Evolutionary conservation across 2,797 vertebrate species (phyloP).

Genomic region (Neoniphon sammara): DNA sequence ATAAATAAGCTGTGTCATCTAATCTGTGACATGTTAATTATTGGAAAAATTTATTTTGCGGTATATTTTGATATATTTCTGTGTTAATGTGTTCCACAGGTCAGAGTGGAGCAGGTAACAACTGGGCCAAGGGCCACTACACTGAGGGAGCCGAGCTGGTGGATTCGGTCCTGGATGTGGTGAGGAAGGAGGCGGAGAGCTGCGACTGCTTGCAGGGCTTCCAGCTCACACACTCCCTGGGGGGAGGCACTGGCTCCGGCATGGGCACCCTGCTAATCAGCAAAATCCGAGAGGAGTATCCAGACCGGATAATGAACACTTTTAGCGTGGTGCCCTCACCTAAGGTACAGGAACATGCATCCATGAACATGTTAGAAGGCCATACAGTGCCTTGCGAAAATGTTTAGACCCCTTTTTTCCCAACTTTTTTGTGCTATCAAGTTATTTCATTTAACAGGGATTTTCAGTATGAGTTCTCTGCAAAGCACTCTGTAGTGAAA

Average conservation of each 20-base stretch:
- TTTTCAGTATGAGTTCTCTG: too few species aligned
- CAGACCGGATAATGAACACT: constrained; percentile 88
- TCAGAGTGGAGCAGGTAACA: constrained; percentile 9
- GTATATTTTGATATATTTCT: not conserved
- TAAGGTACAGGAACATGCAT: constrained; percentile 66
- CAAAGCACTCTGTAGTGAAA: too few species aligned
- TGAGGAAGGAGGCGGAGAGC: constrained; percentile 62
- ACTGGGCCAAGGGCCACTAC: constrained; percentile 17
- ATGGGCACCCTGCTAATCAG: constrained; percentile 88
- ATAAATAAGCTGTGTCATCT: not conserved
- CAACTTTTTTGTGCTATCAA: too few species aligned
- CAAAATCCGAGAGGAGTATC: constrained; percentile 89
- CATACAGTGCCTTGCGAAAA: too few species aligned
- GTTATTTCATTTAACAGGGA: too few species aligned
- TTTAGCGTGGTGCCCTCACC: constrained; percentile 87
- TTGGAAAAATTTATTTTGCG: too few species aligned
- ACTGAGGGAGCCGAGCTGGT: constrained; percentile 6
- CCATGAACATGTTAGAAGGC: not conserved
- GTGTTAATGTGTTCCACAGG: not conserved
- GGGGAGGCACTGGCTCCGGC: constrained; percentile 86
- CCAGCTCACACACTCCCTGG: constrained; percentile 87
- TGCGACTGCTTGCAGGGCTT: constrained; percentile 79
- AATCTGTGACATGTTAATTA: too few species aligned
- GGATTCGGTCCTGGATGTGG: constrained; percentile 60
- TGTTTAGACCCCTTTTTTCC: too few species aligned